These are phyloP conservation scores for Aricia agestis DNA, from an alignment of 1,140 invertebrate species.

Conservation along the genomic window DNA sequence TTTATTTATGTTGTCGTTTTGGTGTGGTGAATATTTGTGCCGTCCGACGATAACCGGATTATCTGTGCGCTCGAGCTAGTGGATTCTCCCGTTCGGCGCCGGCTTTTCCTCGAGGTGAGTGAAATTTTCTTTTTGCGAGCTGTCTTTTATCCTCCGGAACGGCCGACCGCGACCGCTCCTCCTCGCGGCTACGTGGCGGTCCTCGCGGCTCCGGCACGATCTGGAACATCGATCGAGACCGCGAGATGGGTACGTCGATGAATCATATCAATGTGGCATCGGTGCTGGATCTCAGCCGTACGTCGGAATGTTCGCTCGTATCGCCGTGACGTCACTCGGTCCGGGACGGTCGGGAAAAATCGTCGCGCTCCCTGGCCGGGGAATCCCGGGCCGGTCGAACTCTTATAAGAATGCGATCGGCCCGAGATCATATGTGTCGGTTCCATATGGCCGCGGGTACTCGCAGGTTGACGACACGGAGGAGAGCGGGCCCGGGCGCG, in stretches of 20 bases:
- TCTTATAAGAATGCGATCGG: conserved; percentile 35
- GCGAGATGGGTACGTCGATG: conserved; percentile 20
- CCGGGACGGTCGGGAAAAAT: conserved; percentile 24
- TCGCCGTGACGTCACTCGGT: conserved; percentile 39
- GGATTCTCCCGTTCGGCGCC: conserved; percentile 66
- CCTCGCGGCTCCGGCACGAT: conserved; percentile 44
- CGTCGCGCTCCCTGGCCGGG: not conserved
- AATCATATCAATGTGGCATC: conserved; percentile 7
- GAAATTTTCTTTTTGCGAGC: conserved; percentile 49
- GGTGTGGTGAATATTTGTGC: conserved; percentile 75
- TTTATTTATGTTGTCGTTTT: conserved; percentile 75
- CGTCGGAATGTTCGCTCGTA: too few species aligned
- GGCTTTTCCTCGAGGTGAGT: conserved; percentile 64
- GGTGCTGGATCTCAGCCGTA: too few species aligned
- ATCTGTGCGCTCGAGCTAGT: conserved; percentile 67
- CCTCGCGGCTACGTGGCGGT: conserved; percentile 59
- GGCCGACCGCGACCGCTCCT: conserved; percentile 41
- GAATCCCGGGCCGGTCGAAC: not conserved
- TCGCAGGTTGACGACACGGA: conserved; percentile 60
- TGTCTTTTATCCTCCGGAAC: conserved; percentile 36
- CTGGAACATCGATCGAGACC: conserved; percentile 40
- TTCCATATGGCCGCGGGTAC: conserved; percentile 64
- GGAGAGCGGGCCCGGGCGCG: conserved; percentile 59
- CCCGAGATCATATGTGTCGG: conserved; percentile 56
- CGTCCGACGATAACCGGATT: conserved; percentile 67